phyloP scores from a whole-genome alignment of 2,113 vertebrate genomes.

The cattle (Bos taurus) region DNA sequence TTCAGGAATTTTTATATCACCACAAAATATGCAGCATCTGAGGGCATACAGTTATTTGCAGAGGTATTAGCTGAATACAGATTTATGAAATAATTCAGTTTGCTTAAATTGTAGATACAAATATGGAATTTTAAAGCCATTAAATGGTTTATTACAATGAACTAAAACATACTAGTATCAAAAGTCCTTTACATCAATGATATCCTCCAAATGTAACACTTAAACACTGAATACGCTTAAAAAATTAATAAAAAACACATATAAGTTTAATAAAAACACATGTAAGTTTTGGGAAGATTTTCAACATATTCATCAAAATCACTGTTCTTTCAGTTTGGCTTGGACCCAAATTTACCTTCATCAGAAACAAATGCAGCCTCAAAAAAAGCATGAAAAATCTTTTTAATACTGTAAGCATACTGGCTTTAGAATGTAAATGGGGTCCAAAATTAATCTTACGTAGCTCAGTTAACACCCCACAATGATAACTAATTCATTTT shows the following conservation, averaged over 20 bases:
- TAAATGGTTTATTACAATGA: not conserved
- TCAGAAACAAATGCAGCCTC: not conserved
- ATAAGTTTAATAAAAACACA: not conserved
- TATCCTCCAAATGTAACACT: not conserved
- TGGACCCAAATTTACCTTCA: conserved; percentile 2
- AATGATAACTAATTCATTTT: not conserved
- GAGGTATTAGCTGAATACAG: not conserved
- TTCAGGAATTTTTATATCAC: not conserved
- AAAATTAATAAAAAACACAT: not conserved
- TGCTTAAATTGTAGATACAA: not conserved
- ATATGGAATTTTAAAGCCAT: not conserved
- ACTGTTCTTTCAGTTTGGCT: not conserved
- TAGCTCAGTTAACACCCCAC: not conserved
- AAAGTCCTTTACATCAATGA: not conserved
- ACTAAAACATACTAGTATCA: not conserved
- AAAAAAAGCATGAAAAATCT: not conserved
- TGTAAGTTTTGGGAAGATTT: not conserved
- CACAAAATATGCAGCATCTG: not conserved
- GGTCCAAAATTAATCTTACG: not conserved
- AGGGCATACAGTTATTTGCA: not conserved
- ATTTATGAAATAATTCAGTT: not conserved
- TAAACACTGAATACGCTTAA: not conserved
- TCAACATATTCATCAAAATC: not conserved
- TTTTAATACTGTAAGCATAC: not conserved
- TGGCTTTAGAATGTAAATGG: not conserved